Evolutionary conservation across 1,140 invertebrate species (phyloP).

Genomic region (Hycleus phaleratus): DNA sequence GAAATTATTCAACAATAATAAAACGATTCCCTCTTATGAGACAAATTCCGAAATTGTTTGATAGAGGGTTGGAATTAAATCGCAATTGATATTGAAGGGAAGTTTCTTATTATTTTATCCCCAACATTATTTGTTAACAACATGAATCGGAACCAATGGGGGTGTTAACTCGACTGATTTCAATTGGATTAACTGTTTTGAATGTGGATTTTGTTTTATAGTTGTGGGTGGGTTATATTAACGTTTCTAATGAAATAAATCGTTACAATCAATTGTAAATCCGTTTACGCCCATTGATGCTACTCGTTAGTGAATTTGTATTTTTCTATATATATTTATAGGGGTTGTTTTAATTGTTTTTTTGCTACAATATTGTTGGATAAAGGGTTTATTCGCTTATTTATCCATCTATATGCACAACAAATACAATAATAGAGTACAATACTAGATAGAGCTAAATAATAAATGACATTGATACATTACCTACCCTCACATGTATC

Average conservation of each 20-base stretch:
- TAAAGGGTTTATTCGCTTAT: too few relatives aligned
- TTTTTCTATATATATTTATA: background rate
- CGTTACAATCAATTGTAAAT: too few relatives aligned
- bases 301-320: constrained; percentile 17
- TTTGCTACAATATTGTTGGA: background rate
- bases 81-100: constrained; percentile 11
- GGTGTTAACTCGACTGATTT: constrained; percentile 17
- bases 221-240: constrained; percentile 22
- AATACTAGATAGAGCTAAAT: background rate
- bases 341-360: constrained; percentile 22
- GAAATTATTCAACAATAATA: too few relatives aligned
- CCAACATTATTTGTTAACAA: too few relatives aligned
- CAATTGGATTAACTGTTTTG: constrained; percentile 25
- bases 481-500: background rate
- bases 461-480: constrained; percentile 13
- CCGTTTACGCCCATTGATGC: constrained; percentile 21
- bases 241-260: constrained; percentile 26
- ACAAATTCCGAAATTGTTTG: too few relatives aligned
- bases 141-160: too few relatives aligned
- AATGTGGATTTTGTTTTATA: constrained; percentile 12
- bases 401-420: too few relatives aligned
- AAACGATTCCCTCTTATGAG: too few relatives aligned
- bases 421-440: too few relatives aligned
- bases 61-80: constrained; percentile 1
- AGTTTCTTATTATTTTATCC: background rate